phyloP scores from a whole-genome alignment of 2,113 vertebrate species.

The Nothocercus nigrocapillus region DNA sequence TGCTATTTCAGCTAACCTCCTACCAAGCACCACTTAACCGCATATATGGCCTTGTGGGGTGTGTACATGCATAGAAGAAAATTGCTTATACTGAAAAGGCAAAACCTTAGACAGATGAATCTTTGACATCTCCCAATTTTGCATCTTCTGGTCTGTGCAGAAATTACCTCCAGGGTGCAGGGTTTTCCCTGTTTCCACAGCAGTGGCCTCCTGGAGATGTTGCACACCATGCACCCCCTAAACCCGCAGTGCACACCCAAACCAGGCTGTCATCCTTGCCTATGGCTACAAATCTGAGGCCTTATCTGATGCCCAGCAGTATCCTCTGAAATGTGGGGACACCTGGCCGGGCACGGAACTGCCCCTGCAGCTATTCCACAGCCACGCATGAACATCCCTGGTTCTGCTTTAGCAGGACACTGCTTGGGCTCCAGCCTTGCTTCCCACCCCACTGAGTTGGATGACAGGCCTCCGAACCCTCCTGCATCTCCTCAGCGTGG shows the following conservation, averaged over 20 bases:
- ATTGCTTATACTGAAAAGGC: neutral
- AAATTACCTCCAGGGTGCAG: neutral
- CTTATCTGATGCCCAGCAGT: rapidly evolving
- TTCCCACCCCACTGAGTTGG: rapidly evolving
- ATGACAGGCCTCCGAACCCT: too few relatives aligned
- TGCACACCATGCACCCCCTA: rapidly evolving
- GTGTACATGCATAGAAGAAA: neutral
- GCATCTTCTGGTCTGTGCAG: neutral
- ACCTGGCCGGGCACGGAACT: rapidly evolving
- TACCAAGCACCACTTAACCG: neutral
- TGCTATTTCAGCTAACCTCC: neutral
- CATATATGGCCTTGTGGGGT: neutral
- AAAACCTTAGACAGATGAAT: neutral
- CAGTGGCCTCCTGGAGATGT: neutral
- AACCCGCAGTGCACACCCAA: rapidly evolving
- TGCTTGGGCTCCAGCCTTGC: neutral
- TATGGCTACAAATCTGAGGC: neutral
- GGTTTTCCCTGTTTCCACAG: neutral
- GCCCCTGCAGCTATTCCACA: rapidly evolving
- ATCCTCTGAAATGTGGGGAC: rapidly evolving
- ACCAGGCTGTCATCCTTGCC: rapidly evolving
- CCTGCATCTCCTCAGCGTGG: neutral
- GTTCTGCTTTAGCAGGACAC: rapidly evolving
- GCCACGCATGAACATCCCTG: rapidly evolving
- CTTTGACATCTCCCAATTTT: neutral